Percentiles rank a stretch among this genome's conserved stretches.
Conservation (phyloP, 2,888 invertebrate species). For the Ceraclea dissimilis region DNA sequence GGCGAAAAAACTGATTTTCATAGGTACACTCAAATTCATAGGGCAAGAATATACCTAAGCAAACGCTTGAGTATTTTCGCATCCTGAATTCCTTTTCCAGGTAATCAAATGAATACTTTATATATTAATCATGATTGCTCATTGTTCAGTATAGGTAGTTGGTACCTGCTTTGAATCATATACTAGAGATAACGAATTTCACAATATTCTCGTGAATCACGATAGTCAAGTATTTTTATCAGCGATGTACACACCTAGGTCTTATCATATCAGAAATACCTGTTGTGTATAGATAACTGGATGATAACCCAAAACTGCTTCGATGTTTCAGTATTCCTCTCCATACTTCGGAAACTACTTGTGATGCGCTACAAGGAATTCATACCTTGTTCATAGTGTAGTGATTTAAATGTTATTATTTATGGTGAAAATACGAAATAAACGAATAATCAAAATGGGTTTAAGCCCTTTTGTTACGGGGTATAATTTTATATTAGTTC, state of each 20-base stretch:
- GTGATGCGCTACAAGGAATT: neutral
- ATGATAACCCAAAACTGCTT: slow-evolving; percentile 4
- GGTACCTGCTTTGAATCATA: too few species aligned
- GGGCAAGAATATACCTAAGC: too few species aligned
- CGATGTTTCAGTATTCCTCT: neutral
- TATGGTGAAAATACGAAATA: neutral
- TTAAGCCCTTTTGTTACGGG: slow-evolving; percentile 10
- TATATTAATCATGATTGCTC: too few species aligned
- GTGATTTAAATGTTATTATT: neutral
- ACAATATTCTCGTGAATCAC: slow-evolving; percentile 15
- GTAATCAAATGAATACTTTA: too few species aligned
- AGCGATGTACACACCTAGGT: slow-evolving; percentile 5
- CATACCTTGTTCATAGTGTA: neutral
- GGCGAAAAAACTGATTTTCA: too few species aligned
- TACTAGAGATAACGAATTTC: slow-evolving; percentile 17
- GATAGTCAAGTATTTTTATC: too few species aligned
- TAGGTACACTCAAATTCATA: too few species aligned
- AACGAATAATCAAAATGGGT: slow-evolving; percentile 14
- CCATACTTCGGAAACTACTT: neutral
- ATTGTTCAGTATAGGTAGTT: too few species aligned
- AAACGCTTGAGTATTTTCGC: too few species aligned
- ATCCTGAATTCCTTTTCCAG: too few species aligned
- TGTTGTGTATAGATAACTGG: slow-evolving; percentile 11
- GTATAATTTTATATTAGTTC: neutral
- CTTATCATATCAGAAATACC: slow-evolving; percentile 19